phyloP scores from a whole-genome alignment of 2,888 invertebrate species.

The Cybosia mesomella region DNA sequence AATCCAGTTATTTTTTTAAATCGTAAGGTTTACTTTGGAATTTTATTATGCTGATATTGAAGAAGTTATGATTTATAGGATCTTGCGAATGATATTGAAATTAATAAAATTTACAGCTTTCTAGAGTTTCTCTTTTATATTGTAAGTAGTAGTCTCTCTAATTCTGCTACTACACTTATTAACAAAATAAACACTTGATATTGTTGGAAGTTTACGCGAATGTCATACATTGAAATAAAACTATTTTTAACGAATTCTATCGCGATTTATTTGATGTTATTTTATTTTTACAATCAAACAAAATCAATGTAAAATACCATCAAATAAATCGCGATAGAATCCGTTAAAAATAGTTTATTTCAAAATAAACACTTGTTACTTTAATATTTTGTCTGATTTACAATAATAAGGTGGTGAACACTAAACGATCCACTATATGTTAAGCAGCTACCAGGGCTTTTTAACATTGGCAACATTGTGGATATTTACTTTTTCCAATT shows the following conservation, averaged over 20 bases:
- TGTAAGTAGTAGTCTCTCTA: neutral
- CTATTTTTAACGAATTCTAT: too few relatives aligned
- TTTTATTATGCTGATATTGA: conserved; percentile 49
- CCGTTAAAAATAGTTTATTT: too few relatives aligned
- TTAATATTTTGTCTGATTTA: neutral
- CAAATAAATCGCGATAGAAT: too few relatives aligned
- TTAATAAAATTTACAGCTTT: conserved; percentile 22
- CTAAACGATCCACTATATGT: neutral
- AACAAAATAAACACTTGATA: too few relatives aligned
- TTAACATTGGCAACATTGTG: too few relatives aligned
- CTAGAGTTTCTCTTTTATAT: neutral
- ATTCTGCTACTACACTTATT: too few relatives aligned
- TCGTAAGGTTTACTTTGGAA: conserved; percentile 55
- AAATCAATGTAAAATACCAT: too few relatives aligned
- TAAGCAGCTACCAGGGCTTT: neutral
- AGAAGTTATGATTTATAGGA: conserved; percentile 41
- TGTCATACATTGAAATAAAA: too few relatives aligned
- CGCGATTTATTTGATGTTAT: too few relatives aligned
- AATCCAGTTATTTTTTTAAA: conserved; percentile 64
- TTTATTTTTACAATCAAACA: too few relatives aligned
- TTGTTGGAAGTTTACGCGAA: too few relatives aligned
- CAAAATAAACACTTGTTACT: neutral
- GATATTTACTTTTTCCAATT: too few relatives aligned
- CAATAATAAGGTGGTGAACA: neutral
- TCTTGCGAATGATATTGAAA: conserved; percentile 24